A percentile compares a stretch with the other conserved stretches of the same genome.
phyloP scores from a whole-genome alignment of 1,140 invertebrate species.

The Meloidogyne hapla region DNA sequence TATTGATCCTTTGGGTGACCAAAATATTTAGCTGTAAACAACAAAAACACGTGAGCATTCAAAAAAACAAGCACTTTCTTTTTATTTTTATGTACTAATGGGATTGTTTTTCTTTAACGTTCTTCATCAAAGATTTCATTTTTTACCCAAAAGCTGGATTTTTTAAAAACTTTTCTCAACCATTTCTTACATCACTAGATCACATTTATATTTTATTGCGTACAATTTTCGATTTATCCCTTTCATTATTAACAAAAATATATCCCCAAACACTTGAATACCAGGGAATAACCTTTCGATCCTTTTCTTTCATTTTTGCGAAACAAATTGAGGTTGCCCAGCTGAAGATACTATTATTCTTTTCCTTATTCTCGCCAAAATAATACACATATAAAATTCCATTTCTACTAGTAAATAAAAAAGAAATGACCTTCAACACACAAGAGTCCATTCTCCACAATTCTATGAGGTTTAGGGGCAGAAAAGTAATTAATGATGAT shows the following conservation, averaged over 20 bases:
- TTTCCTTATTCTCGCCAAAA: neutral
- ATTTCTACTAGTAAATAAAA: neutral
- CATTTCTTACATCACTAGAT: no score
- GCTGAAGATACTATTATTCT: constrained; percentile 1
- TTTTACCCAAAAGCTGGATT: no score
- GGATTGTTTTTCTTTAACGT: no score
- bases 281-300: neutral
- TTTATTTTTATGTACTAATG: no score
- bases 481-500: constrained; percentile 1
- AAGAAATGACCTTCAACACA: constrained; percentile 5
- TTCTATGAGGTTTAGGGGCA: neutral
- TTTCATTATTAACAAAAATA: neutral
- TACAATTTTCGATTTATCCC: neutral
- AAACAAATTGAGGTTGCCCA: constrained; percentile 4
- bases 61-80: no score
- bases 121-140: no score
- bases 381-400: neutral
- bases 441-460: neutral
- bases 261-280: no score
- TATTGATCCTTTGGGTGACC: no score
- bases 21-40: no score
- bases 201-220: neutral
- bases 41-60: no score
- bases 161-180: no score
- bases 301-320: neutral